Evolutionary conservation across 2,888 invertebrate species (phyloP).

Genomic region (Xanthostigma xanthostigma): DNA sequence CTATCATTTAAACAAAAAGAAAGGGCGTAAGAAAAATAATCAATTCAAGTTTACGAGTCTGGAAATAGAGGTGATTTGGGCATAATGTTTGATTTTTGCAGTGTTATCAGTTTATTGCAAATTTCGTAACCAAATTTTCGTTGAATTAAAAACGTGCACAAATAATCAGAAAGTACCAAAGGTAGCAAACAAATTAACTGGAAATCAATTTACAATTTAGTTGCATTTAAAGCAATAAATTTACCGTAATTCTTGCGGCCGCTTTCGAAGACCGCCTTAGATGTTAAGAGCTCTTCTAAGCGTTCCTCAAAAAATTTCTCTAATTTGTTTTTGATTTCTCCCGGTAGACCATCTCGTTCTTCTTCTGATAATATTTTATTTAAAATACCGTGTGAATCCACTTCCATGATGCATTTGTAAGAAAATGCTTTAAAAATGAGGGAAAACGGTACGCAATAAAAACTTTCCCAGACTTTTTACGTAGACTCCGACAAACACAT

Average conservation of each 20-base stretch:
- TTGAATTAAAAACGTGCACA: constrained; percentile 5
- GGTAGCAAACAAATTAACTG: not conserved
- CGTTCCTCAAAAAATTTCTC: constrained; percentile 41
- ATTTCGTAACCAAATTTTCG: constrained; percentile 1
- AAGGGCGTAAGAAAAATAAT: too few relatives aligned
- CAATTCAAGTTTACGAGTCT: too few relatives aligned
- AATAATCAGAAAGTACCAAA: not conserved
- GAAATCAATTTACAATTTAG: constrained; percentile 2
- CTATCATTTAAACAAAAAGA: too few relatives aligned
- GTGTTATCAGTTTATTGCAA: not conserved
- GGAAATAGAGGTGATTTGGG: too few relatives aligned
- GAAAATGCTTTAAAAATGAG: not conserved
- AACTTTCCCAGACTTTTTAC: too few relatives aligned
- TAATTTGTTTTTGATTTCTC: constrained; percentile 42
- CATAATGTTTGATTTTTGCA: too few relatives aligned
- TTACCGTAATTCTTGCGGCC: constrained; percentile 47
- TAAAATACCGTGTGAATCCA: constrained; percentile 26
- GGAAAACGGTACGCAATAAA: too few relatives aligned
- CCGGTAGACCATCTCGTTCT: constrained; percentile 39
- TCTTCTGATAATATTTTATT: constrained; percentile 31
- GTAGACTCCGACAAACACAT: too few relatives aligned
- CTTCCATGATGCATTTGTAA: constrained; percentile 21
- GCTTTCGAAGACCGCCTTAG: constrained; percentile 58
- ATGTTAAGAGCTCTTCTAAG: constrained; percentile 55
- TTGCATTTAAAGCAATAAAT: not conserved